A percentile compares a stretch with the other conserved stretches of the same genome.
These are phyloP conservation scores for Saccostrea echinata DNA, from an alignment of 1,140 invertebrate genomes.

Conservation along the genomic window DNA sequence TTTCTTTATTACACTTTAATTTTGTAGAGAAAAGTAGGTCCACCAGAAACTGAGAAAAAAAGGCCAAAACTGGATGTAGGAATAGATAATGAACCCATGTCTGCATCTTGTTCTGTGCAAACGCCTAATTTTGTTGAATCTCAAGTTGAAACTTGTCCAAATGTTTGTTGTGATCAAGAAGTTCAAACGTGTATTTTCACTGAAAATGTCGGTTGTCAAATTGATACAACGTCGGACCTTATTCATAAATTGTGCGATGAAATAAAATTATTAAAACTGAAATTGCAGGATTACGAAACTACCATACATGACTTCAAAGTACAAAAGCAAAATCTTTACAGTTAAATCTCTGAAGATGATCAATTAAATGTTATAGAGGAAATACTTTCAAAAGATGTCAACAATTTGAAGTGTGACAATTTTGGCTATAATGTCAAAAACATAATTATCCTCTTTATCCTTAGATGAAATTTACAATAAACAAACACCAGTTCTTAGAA, in stretches of 20 bases:
- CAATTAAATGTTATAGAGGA: too few species aligned
- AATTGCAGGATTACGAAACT: too few species aligned
- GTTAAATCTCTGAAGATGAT: too few species aligned
- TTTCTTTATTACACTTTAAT: not conserved
- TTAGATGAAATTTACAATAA: slow-evolving; percentile 25
- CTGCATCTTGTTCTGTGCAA: slow-evolving; percentile 15
- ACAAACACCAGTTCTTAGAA: slow-evolving; percentile 2
- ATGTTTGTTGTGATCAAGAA: not conserved
- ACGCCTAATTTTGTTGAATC: not conserved
- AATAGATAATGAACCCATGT: not conserved
- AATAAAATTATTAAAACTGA: too few species aligned
- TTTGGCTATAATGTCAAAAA: not conserved
- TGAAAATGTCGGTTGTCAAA: too few species aligned
- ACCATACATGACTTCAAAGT: too few species aligned
- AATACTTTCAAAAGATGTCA: too few species aligned
- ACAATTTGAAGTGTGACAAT: not conserved
- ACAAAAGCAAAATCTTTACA: too few species aligned
- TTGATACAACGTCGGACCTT: too few species aligned
- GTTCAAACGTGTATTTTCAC: not conserved
- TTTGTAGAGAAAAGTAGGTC: slow-evolving; percentile 3
- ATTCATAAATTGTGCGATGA: too few species aligned
- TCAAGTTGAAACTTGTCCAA: not conserved
- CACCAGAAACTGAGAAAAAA: not conserved
- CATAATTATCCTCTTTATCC: not conserved
- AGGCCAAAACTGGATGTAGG: not conserved